A percentile compares a stretch with the other conserved stretches of the same genome.
Conservation (phyloP, 2,113 vertebrate genomes). For the Xiphophorus hellerii region DNA sequence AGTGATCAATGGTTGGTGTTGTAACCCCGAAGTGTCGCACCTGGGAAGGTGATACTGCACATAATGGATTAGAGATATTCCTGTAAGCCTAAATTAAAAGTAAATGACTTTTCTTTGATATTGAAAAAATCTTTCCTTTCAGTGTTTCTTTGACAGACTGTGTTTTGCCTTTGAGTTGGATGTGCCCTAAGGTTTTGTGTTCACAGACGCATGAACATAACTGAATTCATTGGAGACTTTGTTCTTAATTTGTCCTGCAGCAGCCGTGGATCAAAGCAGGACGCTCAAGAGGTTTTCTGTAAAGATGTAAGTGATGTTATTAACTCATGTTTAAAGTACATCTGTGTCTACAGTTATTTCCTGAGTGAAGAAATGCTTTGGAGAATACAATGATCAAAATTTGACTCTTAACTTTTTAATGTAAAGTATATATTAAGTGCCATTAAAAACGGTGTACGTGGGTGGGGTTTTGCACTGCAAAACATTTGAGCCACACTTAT, state of each 20-base stretch:
- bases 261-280: slow-evolving; percentile 34
- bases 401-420: background rate
- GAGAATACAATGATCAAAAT: slow-evolving; percentile 2
- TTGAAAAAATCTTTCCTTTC: slow-evolving; percentile 61
- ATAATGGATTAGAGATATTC: slow-evolving; percentile 71
- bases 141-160: slow-evolving; percentile 41
- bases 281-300: slow-evolving; percentile 12
- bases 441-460: background rate
- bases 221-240: slow-evolving; percentile 10
- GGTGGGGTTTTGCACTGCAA: no score
- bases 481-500: no score
- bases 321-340: background rate
- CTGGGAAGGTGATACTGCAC: slow-evolving; percentile 57
- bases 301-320: slow-evolving; percentile 33
- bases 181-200: slow-evolving; percentile 5
- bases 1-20: slow-evolving; percentile 49
- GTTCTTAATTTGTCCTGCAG: slow-evolving; percentile 35
- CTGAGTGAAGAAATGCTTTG: background rate
- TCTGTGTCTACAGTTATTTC: background rate
- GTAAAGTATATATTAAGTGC: no score
- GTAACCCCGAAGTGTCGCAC: background rate
- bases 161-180: no score
- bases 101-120: slow-evolving; percentile 55
- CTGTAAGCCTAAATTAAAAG: slow-evolving; percentile 16
- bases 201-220: slow-evolving; percentile 30